A percentile compares a stretch with the other conserved stretches of the same genome.
Conservation (phyloP, 2,113 vertebrate genomes). For the Pelecanoides urinatrix region DNA sequence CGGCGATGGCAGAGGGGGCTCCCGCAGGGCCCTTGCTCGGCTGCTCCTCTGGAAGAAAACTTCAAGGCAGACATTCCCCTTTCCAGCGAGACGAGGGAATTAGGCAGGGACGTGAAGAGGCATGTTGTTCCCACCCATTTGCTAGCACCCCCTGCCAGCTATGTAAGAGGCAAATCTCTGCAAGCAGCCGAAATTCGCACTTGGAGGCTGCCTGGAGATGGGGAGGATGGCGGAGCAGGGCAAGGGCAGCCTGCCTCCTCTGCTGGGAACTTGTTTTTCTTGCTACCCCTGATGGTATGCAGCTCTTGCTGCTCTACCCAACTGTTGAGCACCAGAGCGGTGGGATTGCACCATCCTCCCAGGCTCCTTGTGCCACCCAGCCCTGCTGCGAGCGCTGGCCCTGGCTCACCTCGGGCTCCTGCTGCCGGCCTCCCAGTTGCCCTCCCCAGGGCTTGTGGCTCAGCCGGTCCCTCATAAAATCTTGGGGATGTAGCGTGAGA, state of each 20-base stretch:
- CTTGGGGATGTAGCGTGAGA: background rate
- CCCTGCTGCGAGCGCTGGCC: background rate
- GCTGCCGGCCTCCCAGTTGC: fast-evolving
- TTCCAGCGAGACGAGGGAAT: background rate
- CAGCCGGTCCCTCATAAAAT: fast-evolving
- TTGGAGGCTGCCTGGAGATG: background rate
- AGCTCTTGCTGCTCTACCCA: background rate
- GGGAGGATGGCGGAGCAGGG: background rate
- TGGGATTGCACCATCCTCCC: background rate
- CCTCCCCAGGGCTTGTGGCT: fast-evolving
- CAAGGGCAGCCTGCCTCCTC: background rate
- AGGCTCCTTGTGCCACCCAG: fast-evolving
- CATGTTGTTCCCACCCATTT: conserved; percentile 10
- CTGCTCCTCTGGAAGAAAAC: background rate
- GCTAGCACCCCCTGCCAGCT: background rate
- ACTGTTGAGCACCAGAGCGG: background rate
- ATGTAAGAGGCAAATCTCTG: background rate
- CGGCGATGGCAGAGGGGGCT: background rate
- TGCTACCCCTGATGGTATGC: fast-evolving
- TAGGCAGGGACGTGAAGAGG: conserved; percentile 2
- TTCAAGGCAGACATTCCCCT: background rate
- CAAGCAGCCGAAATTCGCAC: background rate
- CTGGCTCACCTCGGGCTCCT: background rate
- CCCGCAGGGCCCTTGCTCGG: background rate
- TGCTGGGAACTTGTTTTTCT: background rate